Evolutionary conservation across 2,113 vertebrate species (phyloP).

Genomic region (Lathamus discolor): DNA sequence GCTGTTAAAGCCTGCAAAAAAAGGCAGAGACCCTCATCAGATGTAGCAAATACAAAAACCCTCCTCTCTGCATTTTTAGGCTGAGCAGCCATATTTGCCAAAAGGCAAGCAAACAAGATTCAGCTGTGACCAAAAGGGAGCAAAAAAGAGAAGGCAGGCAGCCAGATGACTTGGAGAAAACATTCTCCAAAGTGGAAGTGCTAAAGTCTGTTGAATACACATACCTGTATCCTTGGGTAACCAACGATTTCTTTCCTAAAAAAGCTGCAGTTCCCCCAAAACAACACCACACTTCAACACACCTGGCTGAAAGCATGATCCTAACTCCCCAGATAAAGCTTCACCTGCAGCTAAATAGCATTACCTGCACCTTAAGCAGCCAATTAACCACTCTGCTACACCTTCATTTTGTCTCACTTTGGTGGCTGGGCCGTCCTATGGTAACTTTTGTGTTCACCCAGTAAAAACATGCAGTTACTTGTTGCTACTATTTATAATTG

Average conservation of each 20-base stretch:
- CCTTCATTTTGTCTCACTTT: neutral
- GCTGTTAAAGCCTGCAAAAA: neutral
- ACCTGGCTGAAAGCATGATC: accelerated
- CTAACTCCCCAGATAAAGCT: accelerated
- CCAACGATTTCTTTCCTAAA: neutral
- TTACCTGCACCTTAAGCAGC: neutral
- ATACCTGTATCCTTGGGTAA: neutral
- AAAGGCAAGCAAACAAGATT: neutral
- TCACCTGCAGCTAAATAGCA: neutral
- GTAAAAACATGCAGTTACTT: neutral
- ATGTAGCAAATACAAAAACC: neutral
- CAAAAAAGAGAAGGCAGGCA: neutral
- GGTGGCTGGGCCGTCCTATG: neutral
- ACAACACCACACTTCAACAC: accelerated
- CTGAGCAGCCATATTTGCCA: neutral
- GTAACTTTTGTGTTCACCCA: neutral
- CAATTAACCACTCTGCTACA: neutral
- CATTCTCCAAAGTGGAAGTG: neutral
- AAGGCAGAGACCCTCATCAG: neutral
- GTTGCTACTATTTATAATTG: neutral
- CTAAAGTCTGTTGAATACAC: neutral
- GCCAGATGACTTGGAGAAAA: neutral
- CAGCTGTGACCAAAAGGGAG: neutral
- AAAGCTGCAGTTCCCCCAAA: neutral
- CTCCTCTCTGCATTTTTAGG: neutral